These are phyloP conservation scores for Nasua narica DNA, from an alignment of 2,797 vertebrate species.

Conservation along the genomic window DNA sequence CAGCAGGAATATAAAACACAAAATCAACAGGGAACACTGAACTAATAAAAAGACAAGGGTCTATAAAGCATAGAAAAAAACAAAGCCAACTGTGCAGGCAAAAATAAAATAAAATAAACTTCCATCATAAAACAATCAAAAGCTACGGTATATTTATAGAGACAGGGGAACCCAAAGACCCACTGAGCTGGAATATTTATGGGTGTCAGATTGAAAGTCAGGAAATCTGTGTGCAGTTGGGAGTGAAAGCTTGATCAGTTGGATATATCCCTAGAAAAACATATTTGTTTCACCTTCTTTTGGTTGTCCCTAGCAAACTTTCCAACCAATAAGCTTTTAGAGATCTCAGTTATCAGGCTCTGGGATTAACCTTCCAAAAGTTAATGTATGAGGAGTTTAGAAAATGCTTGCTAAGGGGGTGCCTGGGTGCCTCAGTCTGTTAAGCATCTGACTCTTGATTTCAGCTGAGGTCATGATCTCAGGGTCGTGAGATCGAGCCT, in stretches of 20 bases:
- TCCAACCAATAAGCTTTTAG: neutral
- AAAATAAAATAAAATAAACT: slow-evolving; percentile 86
- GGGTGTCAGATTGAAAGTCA: slow-evolving; percentile 74
- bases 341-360: neutral
- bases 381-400: neutral
- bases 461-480: neutral
- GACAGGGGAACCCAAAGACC: slow-evolving; percentile 76
- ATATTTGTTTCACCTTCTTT: slow-evolving; percentile 28
- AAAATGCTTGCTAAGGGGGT: neutral
- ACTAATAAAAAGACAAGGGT: slow-evolving; percentile 87
- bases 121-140: slow-evolving; percentile 84
- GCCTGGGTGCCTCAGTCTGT: neutral
- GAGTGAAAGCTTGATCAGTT: slow-evolving; percentile 72
- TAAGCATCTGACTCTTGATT: neutral
- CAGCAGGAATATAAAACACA: slow-evolving; percentile 87
- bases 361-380: slow-evolving; percentile 40
- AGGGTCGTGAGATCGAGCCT: neutral
- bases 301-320: slow-evolving; percentile 10
- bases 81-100: slow-evolving; percentile 83
- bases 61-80: slow-evolving; percentile 83
- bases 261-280: slow-evolving; percentile 47
- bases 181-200: slow-evolving; percentile 81
- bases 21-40: slow-evolving; percentile 86
- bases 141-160: slow-evolving; percentile 81
- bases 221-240: slow-evolving; percentile 72